A percentile compares a stretch with the other conserved stretches of the same genome.
Conservation (phyloP, 2,888 invertebrate genomes). For the Erebia epiphron region DNA sequence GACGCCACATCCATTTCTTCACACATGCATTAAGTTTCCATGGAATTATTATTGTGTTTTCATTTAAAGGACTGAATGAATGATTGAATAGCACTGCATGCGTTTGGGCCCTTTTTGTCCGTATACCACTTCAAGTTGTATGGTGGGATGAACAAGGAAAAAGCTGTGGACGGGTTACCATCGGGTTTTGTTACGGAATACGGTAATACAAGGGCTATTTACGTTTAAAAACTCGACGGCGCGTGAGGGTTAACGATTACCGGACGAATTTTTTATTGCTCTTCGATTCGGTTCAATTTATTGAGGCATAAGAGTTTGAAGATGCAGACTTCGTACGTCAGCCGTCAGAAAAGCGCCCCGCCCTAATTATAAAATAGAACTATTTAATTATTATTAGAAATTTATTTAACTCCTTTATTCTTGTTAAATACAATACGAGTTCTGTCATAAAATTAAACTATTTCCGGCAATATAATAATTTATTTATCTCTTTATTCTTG, state of each 20-base stretch:
- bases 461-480: background rate
- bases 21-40: constrained; percentile 43
- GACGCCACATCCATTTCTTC: constrained; percentile 50
- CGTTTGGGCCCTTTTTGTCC: constrained; percentile 66
- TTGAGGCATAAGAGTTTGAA: background rate
- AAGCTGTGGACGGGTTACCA: constrained; percentile 48
- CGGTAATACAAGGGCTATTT: constrained; percentile 49
- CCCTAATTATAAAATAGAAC: background rate
- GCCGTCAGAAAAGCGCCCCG: background rate
- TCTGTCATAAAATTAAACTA: too few species aligned
- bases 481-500: too few species aligned
- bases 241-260: constrained; percentile 26
- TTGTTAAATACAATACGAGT: too few species aligned
- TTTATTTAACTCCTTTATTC: too few species aligned
- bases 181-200: constrained; percentile 59
- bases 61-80: constrained; percentile 70
- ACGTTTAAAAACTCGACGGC: constrained; percentile 26
- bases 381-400: too few species aligned
- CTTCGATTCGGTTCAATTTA: constrained; percentile 1
- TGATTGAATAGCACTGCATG: constrained; percentile 76
- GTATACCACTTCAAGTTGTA: constrained; percentile 68
- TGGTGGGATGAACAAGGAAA: constrained; percentile 74
- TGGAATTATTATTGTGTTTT: constrained; percentile 76
- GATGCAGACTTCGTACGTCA: background rate
- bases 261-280: constrained; percentile 27